Evolutionary conservation across 1,140 invertebrate genomes (phyloP), one percentile per base, ranked within the genome.

Genomic region (Plutomurus gul): DNA sequence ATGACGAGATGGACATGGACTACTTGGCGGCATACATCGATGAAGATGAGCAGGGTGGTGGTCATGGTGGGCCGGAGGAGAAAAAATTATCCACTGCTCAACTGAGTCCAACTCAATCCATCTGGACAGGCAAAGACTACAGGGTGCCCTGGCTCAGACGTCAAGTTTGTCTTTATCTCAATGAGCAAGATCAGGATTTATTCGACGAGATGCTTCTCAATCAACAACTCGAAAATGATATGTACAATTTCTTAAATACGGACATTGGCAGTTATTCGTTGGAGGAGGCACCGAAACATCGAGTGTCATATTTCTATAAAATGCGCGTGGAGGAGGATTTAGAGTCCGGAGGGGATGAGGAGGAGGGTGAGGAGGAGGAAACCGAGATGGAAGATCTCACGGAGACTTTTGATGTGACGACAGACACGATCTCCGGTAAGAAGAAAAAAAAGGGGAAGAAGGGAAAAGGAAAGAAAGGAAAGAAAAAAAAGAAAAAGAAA

Each of bases 261-360:
- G 86, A 88, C 71, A 85, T 87, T n/a, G 84, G 86, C 27, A 82
- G 85, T 30, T 72, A 85, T 20, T 83, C 84, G 16, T 80, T 80
- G 18, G 70, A 82, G 13, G 84, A 85, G 10, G 72, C 84, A 3
- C 80, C 85, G 1, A 86, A 85, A 60, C 76, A 77, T 18, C 84
- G 84, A 78, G 79, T 88, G 30, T 85, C 90, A 76, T 89, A 87
- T 60, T 87, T 90, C 76, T 90, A 90, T 84, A 88, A 89, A 82
- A 90, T 89, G 0, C 88, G 87, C 1, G 36, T 72, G 2, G 77
- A 75, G 13, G 51, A 47, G 25, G 77, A 79, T 16, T 20, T 49
- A 18, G 46, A 49, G 1, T 73, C 70, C 0, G 75, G 39, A 16
- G 51, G 71, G 1, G 75, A 73, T 7, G 75, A 73, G 16, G 76